Base-by-base conservation (phyloP, 2,888 invertebrate species). In the Desoria tigrina region DNA sequence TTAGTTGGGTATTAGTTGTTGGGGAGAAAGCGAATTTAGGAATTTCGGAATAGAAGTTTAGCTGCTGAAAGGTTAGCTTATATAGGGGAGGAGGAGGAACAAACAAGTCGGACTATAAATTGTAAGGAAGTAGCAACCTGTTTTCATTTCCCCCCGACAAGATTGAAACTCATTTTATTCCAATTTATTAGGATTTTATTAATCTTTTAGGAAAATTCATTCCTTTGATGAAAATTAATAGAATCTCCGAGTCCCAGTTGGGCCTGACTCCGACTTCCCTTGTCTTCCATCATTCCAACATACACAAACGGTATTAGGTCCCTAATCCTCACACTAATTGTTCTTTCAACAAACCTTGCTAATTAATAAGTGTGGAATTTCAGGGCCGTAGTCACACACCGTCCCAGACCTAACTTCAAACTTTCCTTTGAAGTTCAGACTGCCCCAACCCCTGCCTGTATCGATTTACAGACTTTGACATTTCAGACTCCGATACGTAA, bases 151-250 rank as follows among this genome's bases (percentile, higher is more conserved):
- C n/a, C n/a, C n/a, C n/a, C n/a, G 23, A 21, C 45, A 26, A 45
- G 37, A 58, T 45, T 23, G 58, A 58, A 58, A 58, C 45, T 3
- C 18, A 9, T 37, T 11, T 16, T 32, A 14, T 18, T n/a, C 56
- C 6, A 37, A 37, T 56, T 37, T 32, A 56, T n/a, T 37, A 21
- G 32, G 37, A 58, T 58, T 58, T 39, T 26, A 58, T 45, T 42
- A 42, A 26, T 58, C 42, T 21, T 42, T 45, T 26, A n/a, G 49
- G 49, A 21, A 21, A 49, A 18, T 16, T 18, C 7, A 9, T 49
- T 49, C 18, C 7, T 18, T 21, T 49, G 49, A 49, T 49, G 49
- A 49, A 49, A 49, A 49, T 49, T 49, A 49, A 49, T 49, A 49
- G 49, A 18, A n/a, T n/a, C n/a, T n/a, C n/a, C n/a, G n/a, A n/a